A percentile compares a stretch with the other conserved stretches of the same genome.
phyloP scores from a whole-genome alignment of 1,140 invertebrate genomes.

The Maconellicoccus hirsutus region DNA sequence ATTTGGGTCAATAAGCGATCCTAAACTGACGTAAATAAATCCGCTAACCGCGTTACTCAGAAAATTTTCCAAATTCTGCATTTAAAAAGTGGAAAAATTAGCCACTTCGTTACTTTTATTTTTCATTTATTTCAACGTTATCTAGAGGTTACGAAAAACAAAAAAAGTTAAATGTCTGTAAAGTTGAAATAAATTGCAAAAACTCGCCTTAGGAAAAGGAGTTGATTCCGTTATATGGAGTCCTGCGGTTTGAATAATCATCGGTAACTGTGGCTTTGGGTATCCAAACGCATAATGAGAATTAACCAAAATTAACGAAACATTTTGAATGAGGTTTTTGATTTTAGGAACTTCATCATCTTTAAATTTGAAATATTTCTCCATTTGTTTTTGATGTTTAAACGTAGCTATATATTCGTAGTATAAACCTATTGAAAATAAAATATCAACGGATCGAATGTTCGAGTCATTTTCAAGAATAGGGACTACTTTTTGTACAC shows the following conservation, averaged over 20 bases:
- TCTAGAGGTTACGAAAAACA: neutral
- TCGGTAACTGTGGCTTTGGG: neutral
- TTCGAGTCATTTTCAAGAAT: neutral
- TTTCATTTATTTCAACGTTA: neutral
- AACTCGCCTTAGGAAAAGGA: neutral
- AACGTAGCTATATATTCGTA: neutral
- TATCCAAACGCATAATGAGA: neutral
- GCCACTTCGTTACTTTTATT: no score
- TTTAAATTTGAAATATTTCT: slow-evolving; percentile 7
- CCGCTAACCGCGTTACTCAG: slow-evolving; percentile 29
- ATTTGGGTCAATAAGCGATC: slow-evolving; percentile 14
- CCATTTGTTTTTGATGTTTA: neutral
- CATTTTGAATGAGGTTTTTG: slow-evolving; percentile 30
- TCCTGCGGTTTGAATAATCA: neutral
- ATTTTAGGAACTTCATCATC: neutral
- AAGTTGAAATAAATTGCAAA: neutral
- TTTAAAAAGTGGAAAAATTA: no score
- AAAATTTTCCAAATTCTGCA: slow-evolving; percentile 24
- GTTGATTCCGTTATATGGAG: neutral
- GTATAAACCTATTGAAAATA: neutral
- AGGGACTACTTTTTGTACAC: neutral
- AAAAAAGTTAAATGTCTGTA: neutral
- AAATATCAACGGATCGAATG: neutral
- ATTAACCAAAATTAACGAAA: slow-evolving; percentile 24
- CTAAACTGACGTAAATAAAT: slow-evolving; percentile 30